phyloP scores from a whole-genome alignment of 2,797 vertebrate species.

The Clarias pachynema region DNA sequence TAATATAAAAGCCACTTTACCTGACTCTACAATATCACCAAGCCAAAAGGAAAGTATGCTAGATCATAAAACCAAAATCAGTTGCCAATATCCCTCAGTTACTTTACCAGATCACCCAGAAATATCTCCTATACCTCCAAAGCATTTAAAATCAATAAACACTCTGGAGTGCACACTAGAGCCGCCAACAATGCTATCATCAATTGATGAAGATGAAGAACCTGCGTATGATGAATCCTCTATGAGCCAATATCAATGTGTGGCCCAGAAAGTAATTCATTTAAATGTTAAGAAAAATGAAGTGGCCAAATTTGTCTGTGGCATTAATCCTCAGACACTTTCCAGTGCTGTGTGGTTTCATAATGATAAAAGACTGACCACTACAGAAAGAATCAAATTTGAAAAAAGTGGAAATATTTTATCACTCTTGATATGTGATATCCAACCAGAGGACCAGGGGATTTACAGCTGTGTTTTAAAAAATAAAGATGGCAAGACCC shows the following conservation, averaged over 20 bases:
- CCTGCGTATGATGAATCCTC: not conserved
- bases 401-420: slow-evolving; percentile 67
- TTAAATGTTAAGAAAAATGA: slow-evolving; percentile 65
- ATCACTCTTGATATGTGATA: slow-evolving; percentile 66
- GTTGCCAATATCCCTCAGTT: not conserved
- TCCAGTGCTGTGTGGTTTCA: slow-evolving; percentile 65
- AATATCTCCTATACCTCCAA: not conserved
- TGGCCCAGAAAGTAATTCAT: slow-evolving; percentile 60
- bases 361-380: slow-evolving; percentile 62
- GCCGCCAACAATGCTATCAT: not conserved
- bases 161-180: not conserved
- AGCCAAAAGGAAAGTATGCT: not conserved
- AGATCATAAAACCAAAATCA: not conserved
- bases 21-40: slow-evolving; percentile 12
- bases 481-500: slow-evolving; percentile 65
- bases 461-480: slow-evolving; percentile 69
- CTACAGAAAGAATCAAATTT: slow-evolving; percentile 55
- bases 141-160: not conserved
- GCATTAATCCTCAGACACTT: slow-evolving; percentile 67
- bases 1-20: slow-evolving; percentile 30
- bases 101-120: not conserved
- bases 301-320: slow-evolving; percentile 70
- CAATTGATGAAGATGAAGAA: slow-evolving; percentile 10
- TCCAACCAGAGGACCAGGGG: slow-evolving; percentile 71
- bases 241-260: slow-evolving; percentile 62